Percentiles rank a stretch among this genome's conserved stretches.
Evolutionary conservation across 2,888 invertebrate genomes (phyloP).

Genomic region (Stegana nigrithorax): DNA sequence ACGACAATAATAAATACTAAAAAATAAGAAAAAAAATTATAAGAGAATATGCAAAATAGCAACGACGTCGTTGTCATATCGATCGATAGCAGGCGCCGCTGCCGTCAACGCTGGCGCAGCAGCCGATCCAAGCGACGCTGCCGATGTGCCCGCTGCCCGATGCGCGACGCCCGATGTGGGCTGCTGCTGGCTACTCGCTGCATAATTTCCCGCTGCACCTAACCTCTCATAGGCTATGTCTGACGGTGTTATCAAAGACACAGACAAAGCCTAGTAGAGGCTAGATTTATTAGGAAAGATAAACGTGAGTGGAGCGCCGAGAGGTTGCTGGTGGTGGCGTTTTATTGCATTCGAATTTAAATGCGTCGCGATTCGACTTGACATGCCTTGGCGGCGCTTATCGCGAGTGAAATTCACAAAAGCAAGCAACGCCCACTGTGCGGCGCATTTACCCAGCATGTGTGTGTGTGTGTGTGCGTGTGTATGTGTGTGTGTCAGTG

Average conservation of each 20-base stretch:
- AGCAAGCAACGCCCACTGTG: slow-evolving; percentile 17
- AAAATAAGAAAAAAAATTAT: no score
- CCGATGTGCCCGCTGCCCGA: slow-evolving; percentile 5
- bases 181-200: slow-evolving; percentile 35
- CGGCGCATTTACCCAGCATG: not conserved
- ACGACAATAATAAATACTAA: no score
- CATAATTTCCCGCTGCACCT: slow-evolving; percentile 69
- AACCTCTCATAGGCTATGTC: slow-evolving; percentile 77
- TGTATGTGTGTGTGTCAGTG: not conserved
- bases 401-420: not conserved
- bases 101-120: not conserved
- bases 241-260: slow-evolving; percentile 56
- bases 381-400: no score
- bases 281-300: slow-evolving; percentile 68
- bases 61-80: no score
- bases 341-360: no score
- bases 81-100: no score
- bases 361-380: no score
- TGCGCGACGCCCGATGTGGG: slow-evolving; percentile 21
- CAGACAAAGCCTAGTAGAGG: slow-evolving; percentile 77
- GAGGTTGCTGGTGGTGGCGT: no score
- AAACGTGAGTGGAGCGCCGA: not conserved
- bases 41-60: no score
- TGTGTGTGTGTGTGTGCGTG: not conserved
- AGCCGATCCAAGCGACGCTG: not conserved